Evolutionary conservation across 2,797 vertebrate species (phyloP).

Genomic region (Schizopygopsis pylzovi): DNA sequence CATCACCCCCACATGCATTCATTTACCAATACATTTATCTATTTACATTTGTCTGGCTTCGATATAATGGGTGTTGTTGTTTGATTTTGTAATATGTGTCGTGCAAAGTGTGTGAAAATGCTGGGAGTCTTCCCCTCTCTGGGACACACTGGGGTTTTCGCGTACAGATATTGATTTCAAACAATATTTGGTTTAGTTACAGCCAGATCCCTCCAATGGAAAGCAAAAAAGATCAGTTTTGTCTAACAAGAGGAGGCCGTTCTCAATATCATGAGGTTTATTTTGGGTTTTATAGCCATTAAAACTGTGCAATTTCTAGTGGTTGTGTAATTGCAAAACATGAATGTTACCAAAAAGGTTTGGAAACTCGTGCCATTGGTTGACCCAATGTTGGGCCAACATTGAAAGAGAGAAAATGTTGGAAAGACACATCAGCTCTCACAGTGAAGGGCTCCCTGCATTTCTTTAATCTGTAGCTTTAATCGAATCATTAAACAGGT

Average conservation of each 20-base stretch:
- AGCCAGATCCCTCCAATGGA: neutral
- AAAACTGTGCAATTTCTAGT: neutral
- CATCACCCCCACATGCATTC: constrained; percentile 60
- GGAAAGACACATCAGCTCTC: neutral
- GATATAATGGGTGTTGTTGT: constrained; percentile 4
- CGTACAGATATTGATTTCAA: neutral
- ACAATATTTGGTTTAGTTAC: constrained; percentile 11
- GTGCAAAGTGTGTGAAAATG: constrained; percentile 40
- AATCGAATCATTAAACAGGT: constrained; percentile 32
- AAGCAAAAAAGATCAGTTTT: constrained; percentile 1
- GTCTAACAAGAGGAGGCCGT: neutral
- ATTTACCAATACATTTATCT: constrained; percentile 39
- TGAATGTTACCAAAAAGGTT: neutral
- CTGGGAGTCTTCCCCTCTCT: constrained; percentile 26
- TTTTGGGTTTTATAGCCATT: constrained; percentile 1
- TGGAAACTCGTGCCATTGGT: neutral
- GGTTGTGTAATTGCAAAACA: neutral
- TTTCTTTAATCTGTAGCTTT: constrained; percentile 31
- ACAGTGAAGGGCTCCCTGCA: constrained; percentile 36
- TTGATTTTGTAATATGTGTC: constrained; percentile 19
- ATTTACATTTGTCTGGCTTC: neutral
- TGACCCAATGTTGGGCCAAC: neutral
- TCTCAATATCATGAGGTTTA: neutral
- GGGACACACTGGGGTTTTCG: neutral
- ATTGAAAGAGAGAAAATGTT: neutral